Evolutionary conservation across 2,113 vertebrate species (phyloP).

Genomic region (Tachuris rubrigastra): DNA sequence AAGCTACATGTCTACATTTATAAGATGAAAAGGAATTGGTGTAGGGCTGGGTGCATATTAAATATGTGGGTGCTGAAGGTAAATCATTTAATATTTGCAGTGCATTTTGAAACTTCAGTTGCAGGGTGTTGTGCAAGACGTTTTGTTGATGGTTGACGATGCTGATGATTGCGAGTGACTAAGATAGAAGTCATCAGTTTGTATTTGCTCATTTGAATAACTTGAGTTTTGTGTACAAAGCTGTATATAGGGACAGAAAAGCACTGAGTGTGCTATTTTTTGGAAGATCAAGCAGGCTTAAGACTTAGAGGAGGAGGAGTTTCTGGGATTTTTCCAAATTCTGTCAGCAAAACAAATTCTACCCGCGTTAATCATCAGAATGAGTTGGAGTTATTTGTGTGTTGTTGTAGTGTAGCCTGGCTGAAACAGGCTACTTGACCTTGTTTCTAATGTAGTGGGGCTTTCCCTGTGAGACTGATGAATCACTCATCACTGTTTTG

Average conservation of each 20-base stretch:
- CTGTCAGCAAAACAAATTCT: conserved; percentile 44
- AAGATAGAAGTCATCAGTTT: not conserved
- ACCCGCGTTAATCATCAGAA: not conserved
- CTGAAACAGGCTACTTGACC: not conserved
- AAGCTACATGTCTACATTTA: not conserved
- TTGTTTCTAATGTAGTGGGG: not conserved
- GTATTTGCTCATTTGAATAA: conserved; percentile 17
- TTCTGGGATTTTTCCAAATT: conserved; percentile 13
- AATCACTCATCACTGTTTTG: not conserved
- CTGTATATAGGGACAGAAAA: not conserved
- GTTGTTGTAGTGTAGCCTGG: not conserved
- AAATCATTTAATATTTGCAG: not conserved
- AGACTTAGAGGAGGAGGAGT: not conserved
- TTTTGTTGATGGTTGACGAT: not conserved
- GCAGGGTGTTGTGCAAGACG: not conserved
- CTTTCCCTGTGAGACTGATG: not conserved
- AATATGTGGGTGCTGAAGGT: not conserved
- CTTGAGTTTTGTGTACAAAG: not conserved
- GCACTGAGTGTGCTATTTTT: conserved; percentile 10
- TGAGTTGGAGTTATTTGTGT: not conserved
- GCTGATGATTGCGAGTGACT: not conserved
- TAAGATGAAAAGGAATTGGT: not conserved
- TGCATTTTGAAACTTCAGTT: not conserved
- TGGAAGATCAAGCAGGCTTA: not conserved
- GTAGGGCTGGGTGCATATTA: not conserved